phyloP scores from a whole-genome alignment of 2,888 invertebrate genomes.

The Pilophorus perplexus region DNA sequence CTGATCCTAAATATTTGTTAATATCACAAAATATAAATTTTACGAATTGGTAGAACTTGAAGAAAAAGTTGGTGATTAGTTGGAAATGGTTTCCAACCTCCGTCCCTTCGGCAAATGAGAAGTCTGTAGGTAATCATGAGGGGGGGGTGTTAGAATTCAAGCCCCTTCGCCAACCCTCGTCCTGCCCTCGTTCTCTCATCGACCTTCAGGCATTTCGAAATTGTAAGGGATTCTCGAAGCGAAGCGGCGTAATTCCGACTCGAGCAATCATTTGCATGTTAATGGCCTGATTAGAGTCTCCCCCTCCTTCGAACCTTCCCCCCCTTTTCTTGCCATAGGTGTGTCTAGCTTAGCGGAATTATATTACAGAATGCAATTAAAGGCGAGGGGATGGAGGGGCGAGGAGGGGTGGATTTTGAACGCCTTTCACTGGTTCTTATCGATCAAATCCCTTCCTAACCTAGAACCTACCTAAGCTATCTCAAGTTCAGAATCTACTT shows the following conservation, averaged over 20 bases:
- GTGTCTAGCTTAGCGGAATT: slow-evolving; percentile 42
- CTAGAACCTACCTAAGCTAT: slow-evolving; percentile 8
- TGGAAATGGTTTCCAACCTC: slow-evolving; percentile 8
- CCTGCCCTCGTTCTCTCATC: slow-evolving; percentile 6
- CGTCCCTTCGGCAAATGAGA: slow-evolving; percentile 20
- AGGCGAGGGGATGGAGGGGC: slow-evolving; percentile 31
- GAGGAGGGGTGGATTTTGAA: slow-evolving; percentile 30
- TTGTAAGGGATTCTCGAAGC: slow-evolving; percentile 42
- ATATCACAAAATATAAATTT: too few species aligned
- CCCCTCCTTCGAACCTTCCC: background rate
- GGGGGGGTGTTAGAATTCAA: slow-evolving; percentile 22
- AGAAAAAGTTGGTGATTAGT: too few species aligned
- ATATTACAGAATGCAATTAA: slow-evolving; percentile 43
- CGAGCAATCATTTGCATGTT: slow-evolving; percentile 43
- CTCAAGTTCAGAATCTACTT: slow-evolving; percentile 30
- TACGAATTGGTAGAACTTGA: background rate
- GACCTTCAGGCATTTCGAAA: slow-evolving; percentile 40
- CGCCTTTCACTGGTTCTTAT: slow-evolving; percentile 42
- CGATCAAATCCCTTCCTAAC: slow-evolving; percentile 37
- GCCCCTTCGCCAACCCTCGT: too few species aligned
- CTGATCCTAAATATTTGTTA: too few species aligned
- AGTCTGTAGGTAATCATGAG: slow-evolving; percentile 27
- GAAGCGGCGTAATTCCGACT: slow-evolving; percentile 41
- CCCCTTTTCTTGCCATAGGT: slow-evolving; percentile 36
- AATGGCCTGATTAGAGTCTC: slow-evolving; percentile 41